phyloP scores from a whole-genome alignment of 2,113 vertebrate species.

The Notothenia rossii region DNA sequence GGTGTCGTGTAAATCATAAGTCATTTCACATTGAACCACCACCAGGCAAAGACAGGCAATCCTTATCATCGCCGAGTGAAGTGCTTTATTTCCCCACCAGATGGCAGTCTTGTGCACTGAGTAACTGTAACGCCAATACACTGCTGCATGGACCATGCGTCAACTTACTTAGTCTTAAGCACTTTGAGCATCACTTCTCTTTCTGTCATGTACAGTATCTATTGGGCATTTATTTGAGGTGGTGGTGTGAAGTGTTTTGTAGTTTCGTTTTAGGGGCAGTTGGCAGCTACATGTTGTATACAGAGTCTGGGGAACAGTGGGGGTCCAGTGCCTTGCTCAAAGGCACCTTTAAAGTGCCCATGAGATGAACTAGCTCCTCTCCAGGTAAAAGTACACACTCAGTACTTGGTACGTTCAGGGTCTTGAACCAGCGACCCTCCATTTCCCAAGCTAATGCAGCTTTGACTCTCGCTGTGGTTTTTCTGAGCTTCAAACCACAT shows the following conservation, averaged over 20 bases:
- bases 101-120: slow-evolving; percentile 61
- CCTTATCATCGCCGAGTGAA: neutral
- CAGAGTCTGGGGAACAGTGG: too few relatives aligned
- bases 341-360: too few relatives aligned
- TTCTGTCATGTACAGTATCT: neutral
- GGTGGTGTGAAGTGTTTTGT: neutral
- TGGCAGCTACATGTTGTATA: too few relatives aligned
- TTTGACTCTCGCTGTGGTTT: neutral
- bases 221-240: neutral
- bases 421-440: too few relatives aligned
- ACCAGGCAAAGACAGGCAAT: slow-evolving; percentile 12
- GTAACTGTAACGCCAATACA: neutral
- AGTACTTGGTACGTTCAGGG: too few relatives aligned
- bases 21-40: slow-evolving; percentile 24
- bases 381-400: too few relatives aligned
- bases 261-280: neutral
- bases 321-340: too few relatives aligned
- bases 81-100: slow-evolving; percentile 54
- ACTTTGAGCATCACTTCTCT: neutral
- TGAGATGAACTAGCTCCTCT: too few relatives aligned
- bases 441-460: too few relatives aligned
- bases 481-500: neutral
- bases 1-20: slow-evolving; percentile 44
- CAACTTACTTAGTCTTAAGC: neutral
- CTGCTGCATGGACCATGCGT: neutral